These are phyloP conservation scores for Lasioglossum marginatum DNA, from an alignment of 2,888 invertebrate genomes.

Conservation along the genomic window DNA sequence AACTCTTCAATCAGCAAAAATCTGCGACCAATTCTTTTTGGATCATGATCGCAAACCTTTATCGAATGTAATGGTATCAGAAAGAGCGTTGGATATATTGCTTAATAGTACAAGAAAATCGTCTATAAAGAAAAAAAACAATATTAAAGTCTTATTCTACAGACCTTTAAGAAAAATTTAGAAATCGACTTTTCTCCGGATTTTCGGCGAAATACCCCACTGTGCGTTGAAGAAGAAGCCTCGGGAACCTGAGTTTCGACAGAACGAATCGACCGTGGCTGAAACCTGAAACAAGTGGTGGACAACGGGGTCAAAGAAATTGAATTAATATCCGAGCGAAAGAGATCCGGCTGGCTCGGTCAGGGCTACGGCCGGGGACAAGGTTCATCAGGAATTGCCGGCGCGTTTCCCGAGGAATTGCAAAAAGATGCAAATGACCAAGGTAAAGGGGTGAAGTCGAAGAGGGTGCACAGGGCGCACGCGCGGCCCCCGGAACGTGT, in stretches of 20 bases:
- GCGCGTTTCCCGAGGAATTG: constrained; percentile 43
- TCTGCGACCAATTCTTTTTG: no score
- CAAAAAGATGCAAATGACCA: constrained; percentile 56
- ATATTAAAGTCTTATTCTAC: no score
- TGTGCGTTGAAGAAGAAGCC: neutral
- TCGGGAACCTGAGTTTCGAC: neutral
- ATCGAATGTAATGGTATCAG: no score
- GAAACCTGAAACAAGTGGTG: neutral
- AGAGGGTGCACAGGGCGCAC: constrained; percentile 49
- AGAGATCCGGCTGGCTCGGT: neutral
- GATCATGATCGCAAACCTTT: no score
- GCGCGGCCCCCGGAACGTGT: constrained; percentile 48
- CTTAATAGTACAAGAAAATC: no score
- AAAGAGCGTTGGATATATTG: no score
- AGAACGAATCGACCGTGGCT: neutral
- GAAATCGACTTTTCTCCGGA: no score
- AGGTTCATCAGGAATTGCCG: constrained; percentile 31
- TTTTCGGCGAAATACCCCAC: no score
- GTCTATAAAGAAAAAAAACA: no score
- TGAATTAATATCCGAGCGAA: constrained; percentile 8
- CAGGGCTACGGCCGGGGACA: neutral
- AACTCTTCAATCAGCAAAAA: no score
- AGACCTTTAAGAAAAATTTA: no score
- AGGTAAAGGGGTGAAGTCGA: constrained; percentile 48
- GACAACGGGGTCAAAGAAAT: neutral